Percentiles rank a stretch among this genome's conserved stretches.
These are phyloP conservation scores for Sitta carolinensis DNA, from an alignment of 2,797 vertebrate genomes.

Conservation along the genomic window DNA sequence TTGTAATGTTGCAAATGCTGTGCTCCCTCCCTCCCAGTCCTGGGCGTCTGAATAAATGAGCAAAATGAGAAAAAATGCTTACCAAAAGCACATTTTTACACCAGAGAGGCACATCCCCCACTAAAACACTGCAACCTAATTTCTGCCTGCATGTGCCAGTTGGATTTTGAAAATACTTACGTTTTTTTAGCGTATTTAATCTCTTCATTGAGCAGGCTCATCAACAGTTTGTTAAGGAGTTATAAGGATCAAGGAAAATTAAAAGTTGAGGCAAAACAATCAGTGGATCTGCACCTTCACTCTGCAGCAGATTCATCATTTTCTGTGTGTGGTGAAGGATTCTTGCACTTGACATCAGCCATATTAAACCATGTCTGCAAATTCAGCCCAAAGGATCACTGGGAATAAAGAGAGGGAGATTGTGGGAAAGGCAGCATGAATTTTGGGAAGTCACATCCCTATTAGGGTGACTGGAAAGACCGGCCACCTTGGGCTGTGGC, in stretches of 20 bases:
- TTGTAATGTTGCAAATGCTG: neutral
- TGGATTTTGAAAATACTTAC: neutral
- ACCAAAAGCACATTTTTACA: neutral
- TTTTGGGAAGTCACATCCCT: neutral
- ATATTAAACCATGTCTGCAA: neutral
- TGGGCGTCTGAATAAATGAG: neutral
- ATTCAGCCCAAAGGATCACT: neutral
- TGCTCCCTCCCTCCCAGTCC: neutral
- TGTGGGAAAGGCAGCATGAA: neutral
- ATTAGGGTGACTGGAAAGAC: neutral
- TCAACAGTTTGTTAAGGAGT: neutral
- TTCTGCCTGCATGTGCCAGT: fast-evolving
- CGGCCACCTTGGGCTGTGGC: neutral
- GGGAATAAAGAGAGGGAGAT: neutral
- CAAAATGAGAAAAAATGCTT: neutral
- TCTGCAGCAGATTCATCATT: neutral
- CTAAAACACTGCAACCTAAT: neutral
- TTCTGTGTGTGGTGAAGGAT: fast-evolving
- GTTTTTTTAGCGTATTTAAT: neutral
- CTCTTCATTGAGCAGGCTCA: neutral
- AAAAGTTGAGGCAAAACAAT: neutral
- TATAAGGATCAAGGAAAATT: neutral
- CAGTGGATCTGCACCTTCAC: neutral
- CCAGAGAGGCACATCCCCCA: neutral
- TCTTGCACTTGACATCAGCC: neutral